Conservation (phyloP, 2,888 invertebrate species). For the Nomada hirtipes region DNA sequence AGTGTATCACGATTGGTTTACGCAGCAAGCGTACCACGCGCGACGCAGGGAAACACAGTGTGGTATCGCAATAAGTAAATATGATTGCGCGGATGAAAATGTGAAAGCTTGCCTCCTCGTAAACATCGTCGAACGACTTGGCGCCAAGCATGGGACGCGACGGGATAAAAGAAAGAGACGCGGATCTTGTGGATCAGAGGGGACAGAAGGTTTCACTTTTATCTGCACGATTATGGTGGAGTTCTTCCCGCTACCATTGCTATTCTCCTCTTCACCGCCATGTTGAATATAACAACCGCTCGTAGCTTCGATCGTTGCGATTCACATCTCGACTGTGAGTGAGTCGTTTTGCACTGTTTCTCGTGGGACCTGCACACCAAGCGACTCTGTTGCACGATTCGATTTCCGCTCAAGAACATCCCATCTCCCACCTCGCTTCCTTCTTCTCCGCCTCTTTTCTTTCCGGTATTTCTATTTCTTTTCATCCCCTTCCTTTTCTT, state of each 20-base stretch:
- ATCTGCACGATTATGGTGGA: conserved; percentile 44
- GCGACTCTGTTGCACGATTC: not conserved
- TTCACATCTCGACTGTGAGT: conserved; percentile 24
- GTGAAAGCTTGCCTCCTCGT: conserved; percentile 46
- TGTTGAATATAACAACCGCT: conserved; percentile 45
- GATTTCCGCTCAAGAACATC: not conserved
- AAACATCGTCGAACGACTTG: conserved; percentile 36
- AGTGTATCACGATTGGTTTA: not conserved
- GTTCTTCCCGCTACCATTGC: conserved; percentile 4
- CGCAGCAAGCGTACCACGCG: not conserved
- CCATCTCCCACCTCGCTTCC: not conserved
- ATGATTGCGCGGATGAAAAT: conserved; percentile 26
- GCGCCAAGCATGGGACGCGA: not conserved
- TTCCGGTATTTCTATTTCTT: too few relatives aligned
- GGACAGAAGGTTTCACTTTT: conserved; percentile 62
- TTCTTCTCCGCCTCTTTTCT: not conserved
- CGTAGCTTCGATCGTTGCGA: conserved; percentile 36
- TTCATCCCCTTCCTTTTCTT: too few relatives aligned
- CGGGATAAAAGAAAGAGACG: conserved; percentile 29
- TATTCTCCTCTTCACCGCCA: conserved; percentile 9
- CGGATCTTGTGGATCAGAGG: not conserved
- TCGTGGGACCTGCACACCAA: conserved; percentile 1
- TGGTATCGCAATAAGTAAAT: conserved; percentile 43
- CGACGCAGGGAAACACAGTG: not conserved
- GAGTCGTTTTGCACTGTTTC: conserved; percentile 16